Evolutionary conservation across 2,797 vertebrate genomes (phyloP), one percentile per base, ranked within the genome.

Genomic region (Sebastes minor): DNA sequence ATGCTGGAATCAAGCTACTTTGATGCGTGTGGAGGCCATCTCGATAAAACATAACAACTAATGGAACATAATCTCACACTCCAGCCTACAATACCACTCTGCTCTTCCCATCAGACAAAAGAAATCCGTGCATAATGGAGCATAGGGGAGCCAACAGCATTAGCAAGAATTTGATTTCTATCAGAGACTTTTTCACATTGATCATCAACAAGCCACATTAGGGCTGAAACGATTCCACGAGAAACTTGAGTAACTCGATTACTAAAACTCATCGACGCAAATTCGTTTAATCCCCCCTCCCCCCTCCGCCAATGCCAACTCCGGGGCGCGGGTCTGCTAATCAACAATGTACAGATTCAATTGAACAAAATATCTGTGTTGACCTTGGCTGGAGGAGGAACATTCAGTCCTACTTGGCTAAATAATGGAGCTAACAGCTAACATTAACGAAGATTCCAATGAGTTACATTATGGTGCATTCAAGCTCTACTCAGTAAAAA

Each of bases 21-120:
- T 74, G 72, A 82, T 73, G 85, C 46, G 2, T 79, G 68, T 28
- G 49, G n/a, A 68, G 35, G 57, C 70, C 73, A 83, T 83, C 66
- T 63, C 61, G 74, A 87, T 83, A 80, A 79, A 83, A 87, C 81
- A 82, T 32, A 71, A 76, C 63, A 86, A 68, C 78, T 84, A 89
- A 91, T 89, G 76, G 77, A 77, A 85, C 61, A 81, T 80, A 78
- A 91, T 89, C 71, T 81, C 30, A 38, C 42, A 57, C 53, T 76
- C 57, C 73, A 77, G 74, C 76, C 42, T 25, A 25, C 42, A 69
- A 55, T n/a, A 53, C 22, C 13, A 57, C 30, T 80, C 25, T 6
- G 13, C 52, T 57, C 2, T 52, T 22, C 32, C 61, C 65, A 83
- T 86, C 74, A 86, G 16, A 82, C 88, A 76, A 55, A 77, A 82